phyloP scores from a whole-genome alignment of 2,888 invertebrate genomes.

The Timema cristinae region DNA sequence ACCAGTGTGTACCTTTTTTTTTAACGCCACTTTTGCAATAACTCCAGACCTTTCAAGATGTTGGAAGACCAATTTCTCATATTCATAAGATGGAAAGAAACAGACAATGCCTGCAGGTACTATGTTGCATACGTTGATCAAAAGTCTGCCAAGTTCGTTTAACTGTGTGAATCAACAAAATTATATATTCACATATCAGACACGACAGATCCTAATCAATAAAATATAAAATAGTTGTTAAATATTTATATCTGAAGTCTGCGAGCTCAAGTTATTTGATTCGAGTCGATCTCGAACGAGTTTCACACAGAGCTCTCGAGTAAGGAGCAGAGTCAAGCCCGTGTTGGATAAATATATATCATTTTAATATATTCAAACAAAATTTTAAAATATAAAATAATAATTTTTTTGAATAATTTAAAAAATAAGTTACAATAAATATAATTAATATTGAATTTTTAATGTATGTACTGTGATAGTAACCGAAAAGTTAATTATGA shows the following conservation, averaged over 20 bases:
- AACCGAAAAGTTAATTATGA: too few species aligned
- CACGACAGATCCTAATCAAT: too few species aligned
- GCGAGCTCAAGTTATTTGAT: not conserved
- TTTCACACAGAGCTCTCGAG: too few species aligned
- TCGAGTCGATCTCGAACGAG: too few species aligned
- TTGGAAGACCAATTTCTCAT: constrained; percentile 66
- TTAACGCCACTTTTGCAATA: constrained; percentile 60
- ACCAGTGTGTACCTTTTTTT: constrained; percentile 54
- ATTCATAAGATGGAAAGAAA: constrained; percentile 92
- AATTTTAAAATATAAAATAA: too few species aligned
- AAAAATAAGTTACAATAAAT: too few species aligned
- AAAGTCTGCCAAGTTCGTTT: constrained; percentile 68
- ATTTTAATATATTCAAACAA: too few species aligned
- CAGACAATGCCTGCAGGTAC: constrained; percentile 90
- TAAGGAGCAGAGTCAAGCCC: too few species aligned
- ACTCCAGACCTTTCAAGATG: constrained; percentile 59
- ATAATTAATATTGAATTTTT: too few species aligned
- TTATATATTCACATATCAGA: constrained; percentile 19
- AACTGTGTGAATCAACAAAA: constrained; percentile 52
- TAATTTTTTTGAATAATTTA: too few species aligned
- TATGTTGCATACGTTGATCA: constrained; percentile 71
- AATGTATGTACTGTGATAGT: too few species aligned
- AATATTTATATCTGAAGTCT: not conserved
- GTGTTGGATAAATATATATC: too few species aligned
- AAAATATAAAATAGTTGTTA: constrained; percentile 13